phyloP scores from a whole-genome alignment of 2,113 vertebrate genomes.

The Festucalex cinctus region DNA sequence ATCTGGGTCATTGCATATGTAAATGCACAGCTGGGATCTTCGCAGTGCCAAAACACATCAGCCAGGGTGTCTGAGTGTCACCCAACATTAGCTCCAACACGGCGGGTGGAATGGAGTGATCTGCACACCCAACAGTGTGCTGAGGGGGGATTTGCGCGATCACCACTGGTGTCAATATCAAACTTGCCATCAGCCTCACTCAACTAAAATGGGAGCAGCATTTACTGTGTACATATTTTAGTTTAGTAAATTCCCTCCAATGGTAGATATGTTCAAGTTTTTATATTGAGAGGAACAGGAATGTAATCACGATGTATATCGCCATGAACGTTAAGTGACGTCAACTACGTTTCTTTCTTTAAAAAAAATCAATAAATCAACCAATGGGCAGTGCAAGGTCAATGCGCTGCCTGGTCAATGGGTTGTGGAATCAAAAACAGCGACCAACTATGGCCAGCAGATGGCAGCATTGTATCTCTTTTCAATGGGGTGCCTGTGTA shows the following conservation, averaged over 20 bases:
- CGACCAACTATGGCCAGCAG: too few species aligned
- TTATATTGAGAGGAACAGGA: not conserved
- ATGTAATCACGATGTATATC: too few species aligned
- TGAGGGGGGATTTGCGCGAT: conserved; percentile 36
- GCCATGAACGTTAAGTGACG: too few species aligned
- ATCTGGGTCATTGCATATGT: conserved; percentile 90
- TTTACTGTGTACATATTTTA: not conserved
- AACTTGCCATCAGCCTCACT: conserved; percentile 19
- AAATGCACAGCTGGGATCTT: conserved; percentile 84
- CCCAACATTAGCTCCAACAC: conserved; percentile 67
- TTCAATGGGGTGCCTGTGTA: too few species aligned
- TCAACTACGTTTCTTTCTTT: too few species aligned
- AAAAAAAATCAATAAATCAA: too few species aligned
- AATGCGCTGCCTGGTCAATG: too few species aligned
- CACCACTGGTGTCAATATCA: conserved; percentile 57
- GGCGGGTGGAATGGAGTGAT: conserved; percentile 38
- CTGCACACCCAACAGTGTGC: conserved; percentile 36
- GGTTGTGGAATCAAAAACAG: too few species aligned
- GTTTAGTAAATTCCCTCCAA: too few species aligned
- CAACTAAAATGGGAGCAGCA: not conserved
- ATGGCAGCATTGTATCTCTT: too few species aligned
- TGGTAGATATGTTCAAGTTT: not conserved
- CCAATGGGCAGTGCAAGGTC: too few species aligned
- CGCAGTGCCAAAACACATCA: conserved; percentile 75
- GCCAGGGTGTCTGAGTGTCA: conserved; percentile 73